phyloP scores from a whole-genome alignment of 1,140 invertebrate species.

The Drosophila kohkoa region DNA sequence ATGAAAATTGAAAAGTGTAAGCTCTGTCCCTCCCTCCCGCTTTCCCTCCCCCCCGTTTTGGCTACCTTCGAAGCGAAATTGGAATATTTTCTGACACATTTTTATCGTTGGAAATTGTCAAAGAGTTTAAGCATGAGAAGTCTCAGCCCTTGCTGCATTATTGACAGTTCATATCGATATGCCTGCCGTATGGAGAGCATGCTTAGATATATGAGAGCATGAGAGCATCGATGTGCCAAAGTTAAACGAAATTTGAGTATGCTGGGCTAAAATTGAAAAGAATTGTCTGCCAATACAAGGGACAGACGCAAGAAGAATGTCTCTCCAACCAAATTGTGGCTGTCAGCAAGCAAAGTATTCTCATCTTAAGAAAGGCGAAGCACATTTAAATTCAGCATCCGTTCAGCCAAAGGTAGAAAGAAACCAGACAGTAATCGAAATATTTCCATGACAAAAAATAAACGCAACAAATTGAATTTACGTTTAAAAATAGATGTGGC shows the following conservation, averaged over 20 bases:
- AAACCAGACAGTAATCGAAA: constrained; percentile 1
- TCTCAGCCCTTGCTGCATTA: constrained; percentile 49
- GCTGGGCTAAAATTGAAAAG: constrained; percentile 37
- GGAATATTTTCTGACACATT: constrained; percentile 74
- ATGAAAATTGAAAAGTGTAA: constrained; percentile 75
- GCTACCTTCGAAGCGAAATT: constrained; percentile 33
- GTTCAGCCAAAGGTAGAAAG: constrained; percentile 5
- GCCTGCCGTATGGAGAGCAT: constrained; percentile 1
- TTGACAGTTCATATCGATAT: constrained; percentile 62
- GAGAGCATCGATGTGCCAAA: constrained; percentile 4
- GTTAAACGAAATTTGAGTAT: constrained; percentile 36
- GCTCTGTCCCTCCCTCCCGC: constrained; percentile 20
- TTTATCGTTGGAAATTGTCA: constrained; percentile 79
- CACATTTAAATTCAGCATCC: constrained; percentile 26
- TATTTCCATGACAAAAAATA: background rate
- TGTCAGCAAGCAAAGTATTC: constrained; percentile 29
- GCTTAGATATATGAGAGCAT: constrained; percentile 14
- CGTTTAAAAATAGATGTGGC: constrained; percentile 19
- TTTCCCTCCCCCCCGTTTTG: no score
- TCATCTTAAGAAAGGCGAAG: constrained; percentile 15
- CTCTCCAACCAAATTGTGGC: constrained; percentile 44
- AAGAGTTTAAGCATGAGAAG: constrained; percentile 68
- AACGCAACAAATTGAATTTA: constrained; percentile 15
- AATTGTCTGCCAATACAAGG: constrained; percentile 32
- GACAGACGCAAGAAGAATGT: constrained; percentile 7